Base-by-base conservation (phyloP, 2,888 invertebrate genomes). In the Ctena decussata region DNA sequence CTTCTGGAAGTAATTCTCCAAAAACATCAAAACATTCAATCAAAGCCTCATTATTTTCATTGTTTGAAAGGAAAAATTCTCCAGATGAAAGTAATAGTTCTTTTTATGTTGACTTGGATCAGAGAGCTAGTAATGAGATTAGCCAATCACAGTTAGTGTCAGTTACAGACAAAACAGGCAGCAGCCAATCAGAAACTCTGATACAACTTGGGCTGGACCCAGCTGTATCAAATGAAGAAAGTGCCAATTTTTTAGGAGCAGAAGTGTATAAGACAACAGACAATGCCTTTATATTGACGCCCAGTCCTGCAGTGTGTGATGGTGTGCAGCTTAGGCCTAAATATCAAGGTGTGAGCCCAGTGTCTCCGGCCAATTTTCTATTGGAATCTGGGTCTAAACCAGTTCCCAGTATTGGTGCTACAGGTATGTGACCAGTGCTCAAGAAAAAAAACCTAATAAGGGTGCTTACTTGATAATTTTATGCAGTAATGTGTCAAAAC, bases 1-100 rank as follows among this genome's bases (percentile, higher is more conserved):
- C 85, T 44, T 85, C 87, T 35, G 89, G 86, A 32, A 91, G 80
- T 71, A 77, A 83, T 37, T 90, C 91, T 5, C 90, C 89, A 24
- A 92, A 91, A 84, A 80, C 82, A 35, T 73, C 76, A 24, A 91
- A 91, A 75, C 91, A 90, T 69, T 87, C 83, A 77, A 82, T 91
- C 15, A 92, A 91, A 71, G 87, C 91, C 15, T 91, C 92, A 15
- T 86, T 93, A 39, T 90, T 93, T 80, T 93, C 93, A 11, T 73
- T 94, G 15, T 93, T 94, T 91, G 94, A 93, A 70, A 86, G 91
- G 70, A 93, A 93, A 78, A 90, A 85, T 60, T 91, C 91, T 1
- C 90, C 92, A 39, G 90, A 93, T 46, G 92, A 90, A 65, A 89
- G 91, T 41, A 89, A 91, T 72, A 91, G 92, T 85, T 89, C 92